These are phyloP conservation scores for Drosophila eohydei DNA, from an alignment of 2,888 invertebrate species.

Conservation along the genomic window DNA sequence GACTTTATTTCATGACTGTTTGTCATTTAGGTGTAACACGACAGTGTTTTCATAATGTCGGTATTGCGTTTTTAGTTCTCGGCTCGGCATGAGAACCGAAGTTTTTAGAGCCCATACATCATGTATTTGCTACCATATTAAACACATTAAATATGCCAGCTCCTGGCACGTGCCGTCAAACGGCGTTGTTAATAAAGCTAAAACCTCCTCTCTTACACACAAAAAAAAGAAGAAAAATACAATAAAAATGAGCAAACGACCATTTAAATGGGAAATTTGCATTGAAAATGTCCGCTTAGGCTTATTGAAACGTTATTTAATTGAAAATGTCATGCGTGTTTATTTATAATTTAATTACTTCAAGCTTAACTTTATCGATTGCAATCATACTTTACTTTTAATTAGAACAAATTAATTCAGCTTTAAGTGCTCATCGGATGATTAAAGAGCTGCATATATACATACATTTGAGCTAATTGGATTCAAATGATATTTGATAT, in stretches of 20 bases:
- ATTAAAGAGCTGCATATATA: constrained; percentile 49
- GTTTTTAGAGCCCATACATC: constrained; percentile 46
- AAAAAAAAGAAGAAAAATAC: constrained; percentile 26
- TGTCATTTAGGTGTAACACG: constrained; percentile 77
- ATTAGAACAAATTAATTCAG: constrained; percentile 56
- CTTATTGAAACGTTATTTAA: constrained; percentile 55
- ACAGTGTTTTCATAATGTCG: constrained; percentile 71
- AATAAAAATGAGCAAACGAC: constrained; percentile 51
- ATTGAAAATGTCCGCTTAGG: constrained; percentile 42
- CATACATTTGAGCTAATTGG: constrained; percentile 56
- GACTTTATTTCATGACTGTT: constrained; percentile 74
- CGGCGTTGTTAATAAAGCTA: constrained; percentile 59
- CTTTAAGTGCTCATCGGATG: constrained; percentile 49
- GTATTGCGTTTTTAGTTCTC: constrained; percentile 66
- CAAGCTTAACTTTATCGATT: constrained; percentile 48
- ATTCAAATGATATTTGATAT: constrained; percentile 40
- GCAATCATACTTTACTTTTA: constrained; percentile 51
- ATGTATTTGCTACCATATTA: constrained; percentile 64
- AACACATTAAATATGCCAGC: constrained; percentile 60
- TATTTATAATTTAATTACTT: constrained; percentile 73
- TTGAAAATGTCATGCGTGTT: constrained; percentile 60
- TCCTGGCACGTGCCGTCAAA: constrained; percentile 69
- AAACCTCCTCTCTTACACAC: constrained; percentile 21
- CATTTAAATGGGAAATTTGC: constrained; percentile 62
- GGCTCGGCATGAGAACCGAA: constrained; percentile 19